These are phyloP conservation scores for Saccostrea glomerata DNA, from an alignment of 1,140 invertebrate genomes.

Conservation along the genomic window DNA sequence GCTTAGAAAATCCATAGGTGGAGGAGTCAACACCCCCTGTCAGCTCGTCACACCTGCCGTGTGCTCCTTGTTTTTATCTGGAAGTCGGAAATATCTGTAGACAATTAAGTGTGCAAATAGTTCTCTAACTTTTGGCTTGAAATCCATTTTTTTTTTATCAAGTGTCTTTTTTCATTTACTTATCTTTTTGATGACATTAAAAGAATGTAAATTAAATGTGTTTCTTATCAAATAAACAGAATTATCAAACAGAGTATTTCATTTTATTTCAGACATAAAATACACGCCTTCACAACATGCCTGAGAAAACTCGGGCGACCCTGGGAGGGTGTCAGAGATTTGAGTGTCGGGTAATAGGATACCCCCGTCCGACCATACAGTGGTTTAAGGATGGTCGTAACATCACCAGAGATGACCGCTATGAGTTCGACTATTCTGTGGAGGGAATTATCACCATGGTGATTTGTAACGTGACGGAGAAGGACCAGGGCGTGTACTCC, in stretches of 20 bases:
- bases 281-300: conserved; percentile 55
- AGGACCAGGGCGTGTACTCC: conserved; percentile 70
- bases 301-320: conserved; percentile 70
- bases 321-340: conserved; percentile 73
- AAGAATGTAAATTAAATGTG: too few relatives aligned
- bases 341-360: conserved; percentile 75
- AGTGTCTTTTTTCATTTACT: too few relatives aligned
- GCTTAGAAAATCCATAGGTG: too few relatives aligned
- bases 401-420: conserved; percentile 71
- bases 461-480: conserved; percentile 69
- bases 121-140: too few relatives aligned
- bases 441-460: conserved; percentile 74
- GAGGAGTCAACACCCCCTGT: too few relatives aligned
- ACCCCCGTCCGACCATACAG: conserved; percentile 70
- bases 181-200: too few relatives aligned
- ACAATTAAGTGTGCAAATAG: too few relatives aligned
- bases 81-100: too few relatives aligned
- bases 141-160: too few relatives aligned
- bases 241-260: not conserved
- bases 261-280: not conserved
- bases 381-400: conserved; percentile 76
- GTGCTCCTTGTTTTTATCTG: too few relatives aligned
- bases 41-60: too few relatives aligned
- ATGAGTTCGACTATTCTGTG: conserved; percentile 67
- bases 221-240: too few relatives aligned